Evolutionary conservation across 2,113 vertebrate species (phyloP).

Genomic region (Vanacampus margaritifer): DNA sequence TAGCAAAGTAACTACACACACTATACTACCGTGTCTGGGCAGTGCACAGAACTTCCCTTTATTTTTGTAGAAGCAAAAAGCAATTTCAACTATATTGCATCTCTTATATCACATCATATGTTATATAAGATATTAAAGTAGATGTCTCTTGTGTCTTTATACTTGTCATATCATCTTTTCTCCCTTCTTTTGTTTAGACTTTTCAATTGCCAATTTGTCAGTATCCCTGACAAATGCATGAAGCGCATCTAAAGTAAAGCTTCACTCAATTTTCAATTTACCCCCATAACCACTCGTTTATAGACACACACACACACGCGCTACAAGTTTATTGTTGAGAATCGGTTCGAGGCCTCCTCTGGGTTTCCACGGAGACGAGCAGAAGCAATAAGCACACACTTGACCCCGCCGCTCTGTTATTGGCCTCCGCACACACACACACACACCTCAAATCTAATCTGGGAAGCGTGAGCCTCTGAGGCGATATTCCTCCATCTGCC

Average conservation of each 20-base stretch:
- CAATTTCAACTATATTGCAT: neutral
- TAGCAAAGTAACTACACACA: no score
- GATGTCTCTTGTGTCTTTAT: conserved; percentile 9
- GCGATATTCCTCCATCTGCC: conserved; percentile 49
- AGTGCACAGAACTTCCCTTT: neutral
- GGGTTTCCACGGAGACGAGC: conserved; percentile 60
- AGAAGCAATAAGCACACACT: conserved; percentile 75
- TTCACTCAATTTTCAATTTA: conserved; percentile 62
- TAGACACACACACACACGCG: conserved; percentile 11
- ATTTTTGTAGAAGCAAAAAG: neutral
- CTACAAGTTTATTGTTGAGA: conserved; percentile 39
- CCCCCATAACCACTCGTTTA: conserved; percentile 37
- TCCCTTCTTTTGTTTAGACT: conserved; percentile 1
- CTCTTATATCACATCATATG: neutral
- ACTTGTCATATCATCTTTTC: conserved; percentile 14
- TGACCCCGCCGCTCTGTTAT: conserved; percentile 69
- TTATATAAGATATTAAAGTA: neutral
- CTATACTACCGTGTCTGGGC: no score
- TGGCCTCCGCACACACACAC: conserved; percentile 53
- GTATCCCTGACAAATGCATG: conserved; percentile 21
- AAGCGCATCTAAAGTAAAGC: conserved; percentile 53
- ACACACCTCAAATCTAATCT: conserved; percentile 67
- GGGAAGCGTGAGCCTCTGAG: conserved; percentile 39
- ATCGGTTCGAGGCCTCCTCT: conserved; percentile 40
- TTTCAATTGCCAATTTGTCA: conserved; percentile 32